These are phyloP conservation scores for Neodiprion virginianus DNA, from an alignment of 1,140 invertebrate genomes.

Conservation along the genomic window DNA sequence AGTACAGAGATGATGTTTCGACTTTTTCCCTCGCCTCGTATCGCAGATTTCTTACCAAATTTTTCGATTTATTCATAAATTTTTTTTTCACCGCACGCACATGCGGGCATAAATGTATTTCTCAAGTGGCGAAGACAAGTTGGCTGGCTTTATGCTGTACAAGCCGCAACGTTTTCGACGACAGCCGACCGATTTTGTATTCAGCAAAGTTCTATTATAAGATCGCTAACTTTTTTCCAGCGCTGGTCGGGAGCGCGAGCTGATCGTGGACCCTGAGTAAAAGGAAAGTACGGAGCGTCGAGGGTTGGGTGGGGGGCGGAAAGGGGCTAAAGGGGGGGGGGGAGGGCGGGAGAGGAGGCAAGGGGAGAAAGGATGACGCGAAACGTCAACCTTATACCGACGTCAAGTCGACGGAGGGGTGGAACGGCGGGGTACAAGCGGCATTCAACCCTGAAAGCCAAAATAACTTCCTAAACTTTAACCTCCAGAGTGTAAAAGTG, in stretches of 20 bases:
- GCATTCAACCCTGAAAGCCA: constrained; percentile 42
- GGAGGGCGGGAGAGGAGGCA: constrained; percentile 21
- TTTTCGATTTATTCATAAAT: no score
- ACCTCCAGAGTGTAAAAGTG: constrained; percentile 51
- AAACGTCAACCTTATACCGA: constrained; percentile 44
- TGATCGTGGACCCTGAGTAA: constrained; percentile 22
- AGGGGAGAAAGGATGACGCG: constrained; percentile 43
- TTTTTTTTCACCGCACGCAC: no score
- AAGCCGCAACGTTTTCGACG: constrained; percentile 36
- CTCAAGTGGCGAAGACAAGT: constrained; percentile 18
- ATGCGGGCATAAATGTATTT: no score
- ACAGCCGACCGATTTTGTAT: constrained; percentile 49
- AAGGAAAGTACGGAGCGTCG: constrained; percentile 16
- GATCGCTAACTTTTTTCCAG: constrained; percentile 48
- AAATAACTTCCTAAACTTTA: constrained; percentile 56
- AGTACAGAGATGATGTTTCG: no score
- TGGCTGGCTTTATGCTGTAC: constrained; percentile 43
- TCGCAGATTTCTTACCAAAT: no score
- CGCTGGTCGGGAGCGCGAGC: constrained; percentile 23
- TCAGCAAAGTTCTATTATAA: constrained; percentile 52
- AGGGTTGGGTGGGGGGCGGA: constrained; percentile 20
- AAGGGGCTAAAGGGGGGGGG: constrained; percentile 15
- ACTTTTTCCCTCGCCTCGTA: no score
- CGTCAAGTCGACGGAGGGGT: constrained; percentile 14
- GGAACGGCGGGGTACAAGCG: constrained; percentile 13